phyloP scores from a whole-genome alignment of 2,113 vertebrate genomes.

The Pseudorectes ferrugineus region DNA sequence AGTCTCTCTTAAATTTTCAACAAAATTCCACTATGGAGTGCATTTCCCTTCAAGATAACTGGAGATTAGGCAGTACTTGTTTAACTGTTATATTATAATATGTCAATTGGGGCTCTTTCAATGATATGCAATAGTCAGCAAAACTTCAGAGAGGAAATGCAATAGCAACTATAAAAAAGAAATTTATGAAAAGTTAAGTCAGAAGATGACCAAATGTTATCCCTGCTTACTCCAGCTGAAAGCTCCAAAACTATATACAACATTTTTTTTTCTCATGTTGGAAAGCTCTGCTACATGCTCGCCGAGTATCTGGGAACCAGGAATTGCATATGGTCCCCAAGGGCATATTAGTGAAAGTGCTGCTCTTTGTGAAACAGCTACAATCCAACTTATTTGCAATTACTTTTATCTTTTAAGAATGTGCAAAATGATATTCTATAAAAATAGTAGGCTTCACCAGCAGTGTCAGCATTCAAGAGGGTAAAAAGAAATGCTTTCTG shows the following conservation, averaged over 20 bases:
- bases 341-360: background rate
- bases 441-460: background rate
- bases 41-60: background rate
- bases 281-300: background rate
- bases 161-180: background rate
- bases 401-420: constrained; percentile 32
- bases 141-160: background rate
- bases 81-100: background rate
- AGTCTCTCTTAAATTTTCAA: background rate
- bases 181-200: background rate
- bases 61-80: background rate
- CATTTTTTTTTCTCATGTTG: background rate
- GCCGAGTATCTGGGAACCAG: background rate
- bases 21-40: background rate
- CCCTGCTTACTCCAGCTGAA: background rate
- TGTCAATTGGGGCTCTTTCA: background rate
- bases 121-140: background rate
- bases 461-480: background rate
- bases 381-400: background rate
- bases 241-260: background rate
- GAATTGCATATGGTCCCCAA: background rate
- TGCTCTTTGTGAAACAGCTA: background rate
- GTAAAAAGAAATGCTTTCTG: background rate
- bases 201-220: background rate
- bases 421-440: constrained; percentile 30